Evolutionary conservation across 1,140 invertebrate species (phyloP).

Genomic region (Tetragnatha versicolor): DNA sequence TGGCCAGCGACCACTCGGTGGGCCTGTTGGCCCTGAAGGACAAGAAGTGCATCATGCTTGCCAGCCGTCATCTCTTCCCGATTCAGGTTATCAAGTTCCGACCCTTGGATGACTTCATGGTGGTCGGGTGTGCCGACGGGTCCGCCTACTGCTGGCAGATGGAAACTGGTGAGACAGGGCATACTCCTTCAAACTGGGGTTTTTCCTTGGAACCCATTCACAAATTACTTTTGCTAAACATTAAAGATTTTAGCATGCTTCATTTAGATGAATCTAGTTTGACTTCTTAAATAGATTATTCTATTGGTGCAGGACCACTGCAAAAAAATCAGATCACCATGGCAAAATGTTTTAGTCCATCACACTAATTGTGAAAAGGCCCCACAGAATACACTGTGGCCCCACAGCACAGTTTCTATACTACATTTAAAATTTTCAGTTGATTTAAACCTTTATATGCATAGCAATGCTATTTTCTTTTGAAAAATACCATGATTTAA

Average conservation of each 20-base stretch:
- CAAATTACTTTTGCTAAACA: neutral
- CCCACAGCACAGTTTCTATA: no score
- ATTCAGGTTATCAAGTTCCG: conserved; percentile 96
- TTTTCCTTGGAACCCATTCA: neutral
- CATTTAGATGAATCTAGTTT: neutral
- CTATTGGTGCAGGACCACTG: no score
- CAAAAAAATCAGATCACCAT: no score
- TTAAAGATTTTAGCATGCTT: neutral
- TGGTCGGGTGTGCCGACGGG: conserved; percentile 96
- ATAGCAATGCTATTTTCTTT: no score
- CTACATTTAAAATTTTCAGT: no score
- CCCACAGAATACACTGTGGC: no score
- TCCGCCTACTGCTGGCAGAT: conserved; percentile 99
- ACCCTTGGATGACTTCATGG: conserved; percentile 96
- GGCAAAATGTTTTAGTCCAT: no score
- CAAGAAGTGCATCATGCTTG: conserved; percentile 92
- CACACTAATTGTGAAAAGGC: no score
- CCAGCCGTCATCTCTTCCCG: conserved; percentile 95
- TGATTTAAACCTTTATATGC: no score
- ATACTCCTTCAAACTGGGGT: neutral
- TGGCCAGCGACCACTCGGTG: conserved; percentile 97
- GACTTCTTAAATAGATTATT: neutral
- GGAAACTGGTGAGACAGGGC: conserved; percentile 80
- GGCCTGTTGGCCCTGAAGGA: conserved; percentile 92
- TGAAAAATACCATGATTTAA: no score